These are phyloP conservation scores for Chauna torquata DNA, from an alignment of 2,113 vertebrate genomes.

Conservation along the genomic window DNA sequence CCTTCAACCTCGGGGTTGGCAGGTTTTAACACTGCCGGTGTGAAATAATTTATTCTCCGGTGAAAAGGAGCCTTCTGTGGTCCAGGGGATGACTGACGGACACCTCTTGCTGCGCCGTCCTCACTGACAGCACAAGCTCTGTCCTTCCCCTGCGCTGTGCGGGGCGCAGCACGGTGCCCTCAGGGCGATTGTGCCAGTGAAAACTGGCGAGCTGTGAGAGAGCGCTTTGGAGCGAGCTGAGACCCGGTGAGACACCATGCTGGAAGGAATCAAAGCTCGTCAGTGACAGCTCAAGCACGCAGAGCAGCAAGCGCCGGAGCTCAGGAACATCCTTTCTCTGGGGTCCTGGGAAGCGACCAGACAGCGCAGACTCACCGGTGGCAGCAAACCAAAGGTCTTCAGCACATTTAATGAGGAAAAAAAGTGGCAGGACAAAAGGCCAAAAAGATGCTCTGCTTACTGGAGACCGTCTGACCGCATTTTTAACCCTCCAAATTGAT, in stretches of 20 bases:
- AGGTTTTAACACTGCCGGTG: neutral
- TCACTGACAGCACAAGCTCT: neutral
- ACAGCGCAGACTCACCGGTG: neutral
- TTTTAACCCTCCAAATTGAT: neutral
- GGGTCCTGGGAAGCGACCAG: neutral
- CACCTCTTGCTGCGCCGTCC: too few species aligned
- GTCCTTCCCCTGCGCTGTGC: neutral
- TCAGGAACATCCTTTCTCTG: neutral
- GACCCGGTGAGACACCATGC: rapidly evolving
- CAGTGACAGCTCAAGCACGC: neutral
- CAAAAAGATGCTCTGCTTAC: rapidly evolving
- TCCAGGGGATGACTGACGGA: too few species aligned
- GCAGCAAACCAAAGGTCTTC: neutral
- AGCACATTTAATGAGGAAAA: neutral
- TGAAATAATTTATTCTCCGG: neutral
- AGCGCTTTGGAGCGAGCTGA: neutral
- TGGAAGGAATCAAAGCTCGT: neutral
- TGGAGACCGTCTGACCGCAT: neutral
- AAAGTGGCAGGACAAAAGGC: neutral
- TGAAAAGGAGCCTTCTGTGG: neutral
- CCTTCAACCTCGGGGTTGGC: neutral
- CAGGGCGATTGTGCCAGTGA: rapidly evolving
- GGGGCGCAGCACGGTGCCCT: neutral
- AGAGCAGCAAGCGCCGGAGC: neutral
- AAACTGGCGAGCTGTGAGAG: neutral